Evolutionary conservation across 2,888 invertebrate species (phyloP).

Genomic region (Hypomecis atomaria): DNA sequence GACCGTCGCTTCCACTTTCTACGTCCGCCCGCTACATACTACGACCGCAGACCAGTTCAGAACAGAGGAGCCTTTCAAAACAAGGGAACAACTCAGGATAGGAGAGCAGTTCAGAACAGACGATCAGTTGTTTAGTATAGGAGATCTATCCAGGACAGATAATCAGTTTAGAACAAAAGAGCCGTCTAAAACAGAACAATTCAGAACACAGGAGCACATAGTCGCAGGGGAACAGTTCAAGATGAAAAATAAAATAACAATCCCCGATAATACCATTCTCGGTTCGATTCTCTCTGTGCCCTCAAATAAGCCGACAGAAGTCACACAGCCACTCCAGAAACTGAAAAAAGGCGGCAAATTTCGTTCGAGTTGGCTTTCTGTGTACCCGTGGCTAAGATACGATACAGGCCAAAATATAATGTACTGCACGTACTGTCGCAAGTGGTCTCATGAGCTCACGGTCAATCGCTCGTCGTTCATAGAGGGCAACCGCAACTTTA

Average conservation of each 20-base stretch:
- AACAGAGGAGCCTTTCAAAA: not conserved
- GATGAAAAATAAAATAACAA: not conserved
- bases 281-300: slow-evolving; percentile 59
- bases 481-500: slow-evolving; percentile 90
- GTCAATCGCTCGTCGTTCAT: slow-evolving; percentile 91
- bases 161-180: not conserved
- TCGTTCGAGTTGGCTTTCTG: slow-evolving; percentile 87
- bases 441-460: slow-evolving; percentile 87
- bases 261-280: slow-evolving; percentile 50
- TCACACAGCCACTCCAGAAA: slow-evolving; percentile 44
- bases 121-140: not conserved
- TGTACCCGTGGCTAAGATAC: slow-evolving; percentile 90
- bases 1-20: slow-evolving; percentile 45
- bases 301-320: slow-evolving; percentile 57
- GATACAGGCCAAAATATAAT: slow-evolving; percentile 88
- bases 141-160: not conserved
- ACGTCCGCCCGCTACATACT: slow-evolving; percentile 44
- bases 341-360: slow-evolving; percentile 87
- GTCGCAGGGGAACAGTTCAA: not conserved
- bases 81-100: not conserved
- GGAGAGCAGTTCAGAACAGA: not conserved
- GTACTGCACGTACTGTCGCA: slow-evolving; percentile 90
- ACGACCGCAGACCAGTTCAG: not conserved
- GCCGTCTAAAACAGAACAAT: not conserved
- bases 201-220: no score